Base-by-base conservation (phyloP, 1,140 invertebrate species). In the Helicoverpa armigera region DNA sequence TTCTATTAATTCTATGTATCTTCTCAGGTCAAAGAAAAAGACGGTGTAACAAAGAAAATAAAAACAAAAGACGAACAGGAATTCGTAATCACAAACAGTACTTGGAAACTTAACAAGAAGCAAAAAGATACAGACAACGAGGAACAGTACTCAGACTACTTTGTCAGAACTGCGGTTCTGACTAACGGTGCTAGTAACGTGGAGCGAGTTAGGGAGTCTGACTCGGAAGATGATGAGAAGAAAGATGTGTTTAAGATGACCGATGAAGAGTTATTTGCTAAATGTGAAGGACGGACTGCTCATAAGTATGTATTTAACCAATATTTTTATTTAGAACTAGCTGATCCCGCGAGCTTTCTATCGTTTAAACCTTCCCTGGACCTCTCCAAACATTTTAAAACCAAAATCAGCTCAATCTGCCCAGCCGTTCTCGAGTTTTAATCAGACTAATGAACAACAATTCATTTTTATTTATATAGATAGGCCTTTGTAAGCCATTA, bases 261-360 rank as follows among this genome's bases (percentile, higher is more conserved):
- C 12, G 98, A 98, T 93, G 97, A 98, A 84, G 96, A 98, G 83
- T 91, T 98, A 29, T 97, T 98, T 91, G 96, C 96, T 69, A 96
- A 96, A 9, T 98, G 98, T 92, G 96, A 96, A 65, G 97, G 97
- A 5, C 94, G 97, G 87, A 98, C 98, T 51, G 97, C 97, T 3
- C 98, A 98, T 92, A 98, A 98, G 96, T 97, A 95, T 91, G 94
- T 89, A 31, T 43, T 1, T 60, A n/a, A n/a, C n/a, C n/a, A n/a
- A n/a, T n/a, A n/a, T n/a, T n/a, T n/a, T n/a, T n/a, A n/a, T n/a
- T n/a, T n/a, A n/a, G n/a, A n/a, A n/a, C n/a, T n/a, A n/a, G n/a
- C n/a, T n/a, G n/a, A n/a, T n/a, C n/a, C n/a, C n/a, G n/a, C n/a
- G n/a, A n/a, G n/a, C n/a, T n/a, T n/a, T n/a, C n/a, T n/a, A n/a